phyloP scores from a whole-genome alignment of 2,797 vertebrate species.

The Coregonus ussuriensis region DNA sequence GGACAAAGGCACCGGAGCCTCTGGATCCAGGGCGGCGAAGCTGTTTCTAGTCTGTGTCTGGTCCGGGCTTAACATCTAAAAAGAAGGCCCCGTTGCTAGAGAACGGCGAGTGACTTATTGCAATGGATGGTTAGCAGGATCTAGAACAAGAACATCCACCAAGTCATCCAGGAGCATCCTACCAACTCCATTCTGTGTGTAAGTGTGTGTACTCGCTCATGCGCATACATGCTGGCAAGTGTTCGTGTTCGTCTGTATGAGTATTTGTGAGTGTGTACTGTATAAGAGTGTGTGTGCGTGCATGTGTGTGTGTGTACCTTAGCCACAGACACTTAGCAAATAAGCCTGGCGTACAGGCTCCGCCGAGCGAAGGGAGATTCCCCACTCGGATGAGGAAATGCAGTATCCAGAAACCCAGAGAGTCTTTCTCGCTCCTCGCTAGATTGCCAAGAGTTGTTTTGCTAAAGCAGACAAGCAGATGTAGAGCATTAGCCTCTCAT shows the following conservation, averaged over 20 bases:
- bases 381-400: not conserved
- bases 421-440: not conserved
- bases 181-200: not conserved
- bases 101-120: no score
- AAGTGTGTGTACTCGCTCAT: not conserved
- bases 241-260: conserved; percentile 16
- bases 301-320: conserved; percentile 13
- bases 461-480: not conserved
- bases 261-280: not conserved
- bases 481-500: conserved; percentile 21
- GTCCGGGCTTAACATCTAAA: no score
- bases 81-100: no score
- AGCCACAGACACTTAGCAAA: conserved; percentile 5
- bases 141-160: no score
- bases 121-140: no score
- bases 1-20: no score
- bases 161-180: no score
- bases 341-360: not conserved
- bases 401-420: not conserved
- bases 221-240: not conserved
- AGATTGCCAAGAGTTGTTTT: not conserved
- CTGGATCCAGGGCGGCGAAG: no score
- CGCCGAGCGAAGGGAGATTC: conserved; percentile 3
- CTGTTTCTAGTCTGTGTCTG: no score
- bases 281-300: conserved; percentile 11